Evolutionary conservation across 1,140 invertebrate genomes (phyloP), one percentile per base, ranked within the genome.

Genomic region (Plodia interpunctella): DNA sequence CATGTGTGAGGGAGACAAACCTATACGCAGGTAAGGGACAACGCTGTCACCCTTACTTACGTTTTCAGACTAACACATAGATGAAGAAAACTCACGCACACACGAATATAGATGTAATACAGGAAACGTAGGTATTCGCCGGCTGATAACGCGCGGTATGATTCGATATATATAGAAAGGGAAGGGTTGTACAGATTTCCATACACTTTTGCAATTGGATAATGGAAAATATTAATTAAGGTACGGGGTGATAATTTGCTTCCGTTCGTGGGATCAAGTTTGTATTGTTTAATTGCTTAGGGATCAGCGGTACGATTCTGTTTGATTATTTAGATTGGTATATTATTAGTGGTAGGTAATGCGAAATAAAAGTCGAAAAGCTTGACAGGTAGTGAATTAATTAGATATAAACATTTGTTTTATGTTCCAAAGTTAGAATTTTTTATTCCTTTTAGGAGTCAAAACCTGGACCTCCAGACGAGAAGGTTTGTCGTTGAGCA

Each of bases 91-190:
- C 44, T 17, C 67, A 60, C 70, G 17, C 72, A 74, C 76, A 79
- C 78, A 57, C 0, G 15, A 19, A 49, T 20, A 32, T 32, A 32
- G 35, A 18, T 17, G 49, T 35, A 68, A 38, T 66, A 55, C 60
- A 67, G 70, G 73, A 78, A 78, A 74, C 68, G 71, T 81, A 80
- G 68, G 74, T 85, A 80, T 76, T 66, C 65, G 72, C 60, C 63
- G 69, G 51, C 73, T 76, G 74, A 80, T 83, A 85, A 78, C 72
- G 74, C 60, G 69, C 55, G 70, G 77, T 77, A 80, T 78, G 75
- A 79, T 71, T 70, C 64, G 59, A 72, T 63, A 55, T 60, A 64
- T 55, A 62, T 68, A 67, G 61, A 66, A 70, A 55, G 54, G 68
- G 65, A 72, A 76, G 71, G 72, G 74, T 74, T 70, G 66, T 44